Base-by-base conservation (phyloP, 2,113 vertebrate species). In the Bufo bufo region DNA sequence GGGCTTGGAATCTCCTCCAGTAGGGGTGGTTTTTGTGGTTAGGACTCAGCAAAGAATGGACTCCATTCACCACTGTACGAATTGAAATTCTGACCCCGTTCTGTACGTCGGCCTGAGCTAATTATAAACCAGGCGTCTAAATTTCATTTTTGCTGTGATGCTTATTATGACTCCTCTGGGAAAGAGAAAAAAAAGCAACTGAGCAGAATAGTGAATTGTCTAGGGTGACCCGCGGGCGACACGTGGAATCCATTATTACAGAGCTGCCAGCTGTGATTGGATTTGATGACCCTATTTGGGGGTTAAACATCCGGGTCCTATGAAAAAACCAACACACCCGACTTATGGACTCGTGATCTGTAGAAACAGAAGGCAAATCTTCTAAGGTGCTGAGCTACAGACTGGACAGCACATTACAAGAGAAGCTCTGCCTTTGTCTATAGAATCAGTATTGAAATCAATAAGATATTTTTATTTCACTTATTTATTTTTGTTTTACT, bases 41-140 rank as follows among this genome's bases (percentile, higher is more conserved):
- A 83, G 69, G 54, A 58, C 58, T 77, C 87, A 17, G 47, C 45
- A 49, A 88, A 88, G 80, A 88, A 88, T 83, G 87, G 47, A 45
- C 71, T 88, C 80, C 81, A 88, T 88, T 88, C 87, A 88, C 47
- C 50, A 52, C 80, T 61, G 56, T 83, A 83, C 84, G 87, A 83
- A 88, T 88, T 75, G 69, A 54, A 66, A 88, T 88, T 74, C 80
- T 84, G 80, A 84, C 80, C 66, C 78, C 65, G 69, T 65, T 82
- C 65, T 63, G 81, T 82, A 59, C 52, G 54, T 61, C 61, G 19
- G 80, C 79, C 66, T 79, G 63, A 45, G 61, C 77, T 81, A 77
- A 75, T 85, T 85, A 85, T 45, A 72, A 72, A 65, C 59, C 66
- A 59, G 83, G 69, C 83, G 17, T 20, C 74, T 65, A 50, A 79